These are phyloP conservation scores for Prorops nasuta DNA, from an alignment of 1,140 invertebrate genomes.

Conservation along the genomic window DNA sequence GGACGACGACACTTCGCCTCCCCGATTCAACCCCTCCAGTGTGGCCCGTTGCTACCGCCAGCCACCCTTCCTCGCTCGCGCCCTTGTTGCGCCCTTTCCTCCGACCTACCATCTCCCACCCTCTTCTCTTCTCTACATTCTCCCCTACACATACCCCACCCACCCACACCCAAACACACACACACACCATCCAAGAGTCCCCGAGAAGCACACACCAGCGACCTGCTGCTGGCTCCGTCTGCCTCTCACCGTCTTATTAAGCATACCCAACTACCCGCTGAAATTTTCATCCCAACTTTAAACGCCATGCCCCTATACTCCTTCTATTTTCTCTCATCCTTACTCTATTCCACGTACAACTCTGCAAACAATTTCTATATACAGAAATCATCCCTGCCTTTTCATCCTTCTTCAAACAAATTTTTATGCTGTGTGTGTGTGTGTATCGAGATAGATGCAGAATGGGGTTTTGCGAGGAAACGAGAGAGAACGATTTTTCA, in stretches of 20 bases:
- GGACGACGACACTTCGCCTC: conserved; percentile 58
- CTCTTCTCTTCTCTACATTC: conserved; percentile 14
- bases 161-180: conserved; percentile 9
- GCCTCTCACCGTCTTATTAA: conserved; percentile 31
- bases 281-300: conserved; percentile 34
- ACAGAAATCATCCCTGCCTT: no score
- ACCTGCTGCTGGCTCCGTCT: conserved; percentile 35
- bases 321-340: no score
- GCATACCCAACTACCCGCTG: conserved; percentile 32
- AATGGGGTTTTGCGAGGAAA: no score
- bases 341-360: neutral
- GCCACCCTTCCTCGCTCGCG: conserved; percentile 29
- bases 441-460: neutral
- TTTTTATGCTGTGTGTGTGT: neutral
- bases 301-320: no score
- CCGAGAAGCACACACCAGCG: no score
- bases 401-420: neutral
- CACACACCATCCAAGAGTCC: conserved; percentile 18
- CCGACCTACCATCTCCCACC: conserved; percentile 15
- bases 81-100: conserved; percentile 34
- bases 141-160: conserved; percentile 10
- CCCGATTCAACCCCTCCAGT: conserved; percentile 36
- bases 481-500: no score
- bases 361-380: neutral
- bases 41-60: conserved; percentile 9